Conservation (phyloP, 2,888 invertebrate genomes). For the Nomada ferruginata region DNA sequence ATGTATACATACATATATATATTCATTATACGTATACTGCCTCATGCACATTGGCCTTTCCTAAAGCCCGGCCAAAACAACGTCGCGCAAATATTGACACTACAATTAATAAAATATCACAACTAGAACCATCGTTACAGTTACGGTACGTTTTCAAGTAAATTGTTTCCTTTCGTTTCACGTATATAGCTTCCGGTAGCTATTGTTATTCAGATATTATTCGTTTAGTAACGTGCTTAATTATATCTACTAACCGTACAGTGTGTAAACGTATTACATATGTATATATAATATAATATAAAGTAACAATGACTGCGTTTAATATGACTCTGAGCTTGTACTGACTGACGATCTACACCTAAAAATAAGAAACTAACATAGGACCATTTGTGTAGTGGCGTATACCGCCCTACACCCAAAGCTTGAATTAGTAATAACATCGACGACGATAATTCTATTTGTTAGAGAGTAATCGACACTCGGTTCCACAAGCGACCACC, state of each 20-base stretch:
- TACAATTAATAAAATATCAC: conserved; percentile 82
- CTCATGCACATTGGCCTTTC: conserved; percentile 34
- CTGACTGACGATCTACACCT: conserved; percentile 62
- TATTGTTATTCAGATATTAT: conserved; percentile 17
- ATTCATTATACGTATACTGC: conserved; percentile 29
- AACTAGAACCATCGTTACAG: conserved; percentile 83
- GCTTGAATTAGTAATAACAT: conserved; percentile 46
- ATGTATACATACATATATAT: conserved; percentile 12
- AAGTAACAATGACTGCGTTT: conserved; percentile 65
- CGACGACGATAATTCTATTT: conserved; percentile 31
- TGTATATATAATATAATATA: background rate
- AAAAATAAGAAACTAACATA: conserved; percentile 38
- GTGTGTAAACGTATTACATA: conserved; percentile 9
- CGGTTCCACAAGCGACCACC: conserved; percentile 18
- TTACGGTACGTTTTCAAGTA: conserved; percentile 69
- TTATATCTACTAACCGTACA: conserved; percentile 26
- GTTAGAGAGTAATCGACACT: conserved; percentile 28
- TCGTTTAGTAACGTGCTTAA: conserved; percentile 31
- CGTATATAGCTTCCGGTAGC: background rate
- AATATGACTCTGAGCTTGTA: conserved; percentile 68
- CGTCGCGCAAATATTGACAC: conserved; percentile 72
- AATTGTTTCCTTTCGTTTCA: conserved; percentile 14
- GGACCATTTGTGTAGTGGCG: conserved; percentile 28
- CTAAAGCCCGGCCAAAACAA: conserved; percentile 54
- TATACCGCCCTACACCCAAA: conserved; percentile 26